A percentile compares a stretch with the other conserved stretches of the same genome.
Evolutionary conservation across 2,888 invertebrate genomes (phyloP).

Genomic region (Calliphora vomitoria): DNA sequence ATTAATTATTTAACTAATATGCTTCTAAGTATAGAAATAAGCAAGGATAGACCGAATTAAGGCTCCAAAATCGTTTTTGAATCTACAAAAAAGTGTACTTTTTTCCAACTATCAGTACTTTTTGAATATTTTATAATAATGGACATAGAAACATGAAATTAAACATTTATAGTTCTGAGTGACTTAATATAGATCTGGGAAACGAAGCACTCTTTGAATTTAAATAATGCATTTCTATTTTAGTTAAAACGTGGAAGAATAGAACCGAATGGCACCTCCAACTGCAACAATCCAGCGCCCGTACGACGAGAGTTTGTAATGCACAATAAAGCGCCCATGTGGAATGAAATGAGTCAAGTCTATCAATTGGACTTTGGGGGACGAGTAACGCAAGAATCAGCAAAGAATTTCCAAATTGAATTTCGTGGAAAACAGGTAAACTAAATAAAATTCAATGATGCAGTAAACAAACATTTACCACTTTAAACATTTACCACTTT

Average conservation of each 20-base stretch:
- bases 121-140: too few relatives aligned
- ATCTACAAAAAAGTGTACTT: too few relatives aligned
- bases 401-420: slow-evolving; percentile 99
- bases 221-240: not conserved
- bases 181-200: too few relatives aligned
- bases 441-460: slow-evolving; percentile 10
- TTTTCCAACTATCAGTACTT: too few relatives aligned
- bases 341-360: slow-evolving; percentile 99
- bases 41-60: too few relatives aligned
- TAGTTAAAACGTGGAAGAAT: slow-evolving; percentile 91
- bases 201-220: too few relatives aligned
- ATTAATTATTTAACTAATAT: too few relatives aligned
- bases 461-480: not conserved
- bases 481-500: not conserved
- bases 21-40: too few relatives aligned
- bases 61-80: too few relatives aligned
- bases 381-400: slow-evolving; percentile 99
- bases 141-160: too few relatives aligned
- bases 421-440: slow-evolving; percentile 96
- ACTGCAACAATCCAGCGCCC: slow-evolving; percentile 84
- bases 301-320: slow-evolving; percentile 93
- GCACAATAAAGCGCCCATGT: slow-evolving; percentile 98
- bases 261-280: slow-evolving; percentile 85
- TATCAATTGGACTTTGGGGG: slow-evolving; percentile 99
- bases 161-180: too few relatives aligned